These are phyloP conservation scores for Progne subis DNA, from an alignment of 2,113 vertebrate species.

Conservation along the genomic window DNA sequence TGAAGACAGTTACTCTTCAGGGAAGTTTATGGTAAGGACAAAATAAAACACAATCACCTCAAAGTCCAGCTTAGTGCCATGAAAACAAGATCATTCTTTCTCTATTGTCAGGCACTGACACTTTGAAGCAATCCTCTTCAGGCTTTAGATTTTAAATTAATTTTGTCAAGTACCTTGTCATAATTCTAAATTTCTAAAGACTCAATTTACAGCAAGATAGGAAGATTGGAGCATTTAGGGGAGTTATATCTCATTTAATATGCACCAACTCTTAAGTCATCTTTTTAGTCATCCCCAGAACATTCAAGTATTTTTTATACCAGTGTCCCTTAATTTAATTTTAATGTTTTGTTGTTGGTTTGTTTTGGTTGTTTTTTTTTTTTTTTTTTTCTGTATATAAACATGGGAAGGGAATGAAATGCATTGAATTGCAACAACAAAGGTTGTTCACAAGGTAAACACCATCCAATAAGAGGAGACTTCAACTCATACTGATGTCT, in stretches of 20 bases:
- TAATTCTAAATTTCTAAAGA: not conserved
- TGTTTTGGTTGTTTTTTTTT: no score
- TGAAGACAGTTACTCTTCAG: not conserved
- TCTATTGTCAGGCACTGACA: not conserved
- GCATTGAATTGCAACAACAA: not conserved
- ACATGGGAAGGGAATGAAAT: not conserved
- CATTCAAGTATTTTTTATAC: not conserved
- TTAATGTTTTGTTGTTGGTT: not conserved
- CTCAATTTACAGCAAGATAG: not conserved
- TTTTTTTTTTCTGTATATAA: not conserved
- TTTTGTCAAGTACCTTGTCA: not conserved
- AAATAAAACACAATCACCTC: not conserved
- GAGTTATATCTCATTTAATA: not conserved
- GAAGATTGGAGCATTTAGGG: not conserved
- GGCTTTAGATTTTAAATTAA: not conserved
- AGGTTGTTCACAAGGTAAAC: not conserved
- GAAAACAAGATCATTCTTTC: not conserved
- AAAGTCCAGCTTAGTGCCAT: not conserved
- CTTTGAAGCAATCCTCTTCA: not conserved
- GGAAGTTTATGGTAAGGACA: not conserved
- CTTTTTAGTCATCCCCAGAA: not conserved
- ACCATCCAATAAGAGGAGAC: not conserved
- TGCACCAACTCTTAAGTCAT: not conserved
- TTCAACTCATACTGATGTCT: not conserved
- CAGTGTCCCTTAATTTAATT: not conserved